Conservation (phyloP, 1,140 invertebrate species). For the Pseudomyrmex dendroicus region DNA sequence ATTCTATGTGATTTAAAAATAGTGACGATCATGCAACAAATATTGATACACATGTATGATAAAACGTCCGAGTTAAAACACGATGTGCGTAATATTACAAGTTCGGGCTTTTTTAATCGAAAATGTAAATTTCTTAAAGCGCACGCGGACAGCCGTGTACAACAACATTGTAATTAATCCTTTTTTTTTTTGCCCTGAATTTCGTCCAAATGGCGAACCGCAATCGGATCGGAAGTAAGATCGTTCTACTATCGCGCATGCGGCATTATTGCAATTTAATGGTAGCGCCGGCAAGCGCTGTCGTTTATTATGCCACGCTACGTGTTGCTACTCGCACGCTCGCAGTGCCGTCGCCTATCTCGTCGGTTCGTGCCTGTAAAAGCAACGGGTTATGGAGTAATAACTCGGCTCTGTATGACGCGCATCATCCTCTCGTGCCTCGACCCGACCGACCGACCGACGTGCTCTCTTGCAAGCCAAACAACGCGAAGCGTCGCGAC, state of each 20-base stretch:
- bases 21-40: neutral
- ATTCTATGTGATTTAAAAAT: neutral
- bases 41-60: neutral
- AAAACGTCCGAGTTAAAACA: neutral
- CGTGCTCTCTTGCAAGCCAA: conserved; percentile 35
- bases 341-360: conserved; percentile 57
- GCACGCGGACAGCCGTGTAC: neutral
- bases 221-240: conserved; percentile 20
- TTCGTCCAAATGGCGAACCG: neutral
- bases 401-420: conserved; percentile 56
- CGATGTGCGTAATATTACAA: too few relatives aligned
- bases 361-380: conserved; percentile 59
- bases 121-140: conserved; percentile 26
- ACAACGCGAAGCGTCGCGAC: conserved; percentile 38
- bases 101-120: neutral
- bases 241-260: conserved; percentile 26
- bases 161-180: conserved; percentile 23
- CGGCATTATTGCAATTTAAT: conserved; percentile 55
- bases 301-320: conserved; percentile 66
- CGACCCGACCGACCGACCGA: neutral
- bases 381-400: conserved; percentile 72
- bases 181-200: neutral
- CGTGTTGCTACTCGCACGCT: conserved; percentile 61
- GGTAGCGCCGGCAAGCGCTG: conserved; percentile 32
- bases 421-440: neutral